Evolutionary conservation across 2,113 vertebrate genomes (phyloP).

Genomic region (Macquaria australasica): DNA sequence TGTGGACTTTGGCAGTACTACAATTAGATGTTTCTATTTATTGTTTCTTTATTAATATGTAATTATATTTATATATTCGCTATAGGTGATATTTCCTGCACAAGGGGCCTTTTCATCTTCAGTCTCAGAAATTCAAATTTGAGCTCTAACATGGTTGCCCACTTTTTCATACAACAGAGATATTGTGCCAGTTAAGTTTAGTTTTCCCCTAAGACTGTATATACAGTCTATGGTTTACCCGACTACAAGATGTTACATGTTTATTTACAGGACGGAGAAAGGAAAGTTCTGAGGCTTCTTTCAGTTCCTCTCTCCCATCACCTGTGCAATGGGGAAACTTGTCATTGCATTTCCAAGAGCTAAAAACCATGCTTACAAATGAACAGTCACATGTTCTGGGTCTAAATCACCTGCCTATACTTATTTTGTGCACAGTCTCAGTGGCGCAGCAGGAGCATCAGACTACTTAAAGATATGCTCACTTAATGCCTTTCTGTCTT

Average conservation of each 20-base stretch:
- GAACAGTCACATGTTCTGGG: neutral
- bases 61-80: neutral
- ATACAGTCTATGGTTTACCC: neutral
- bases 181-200: neutral
- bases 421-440: constrained; percentile 4
- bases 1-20: constrained; percentile 46
- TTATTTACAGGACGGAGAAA: neutral
- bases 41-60: neutral
- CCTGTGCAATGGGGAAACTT: neutral
- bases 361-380: neutral
- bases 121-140: neutral
- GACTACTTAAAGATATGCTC: constrained; percentile 32
- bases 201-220: neutral
- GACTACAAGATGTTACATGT: neutral
- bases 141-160: rapidly evolving
- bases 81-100: neutral
- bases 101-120: neutral
- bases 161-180: neutral
- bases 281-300: neutral
- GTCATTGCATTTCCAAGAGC: neutral
- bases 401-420: neutral
- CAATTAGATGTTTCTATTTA: neutral
- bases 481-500: constrained; percentile 54
- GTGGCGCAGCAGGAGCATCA: constrained; percentile 11
- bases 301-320: neutral